A percentile compares a stretch with the other conserved stretches of the same genome.
phyloP scores from a whole-genome alignment of 2,888 invertebrate species.

The Malacosoma neustria region DNA sequence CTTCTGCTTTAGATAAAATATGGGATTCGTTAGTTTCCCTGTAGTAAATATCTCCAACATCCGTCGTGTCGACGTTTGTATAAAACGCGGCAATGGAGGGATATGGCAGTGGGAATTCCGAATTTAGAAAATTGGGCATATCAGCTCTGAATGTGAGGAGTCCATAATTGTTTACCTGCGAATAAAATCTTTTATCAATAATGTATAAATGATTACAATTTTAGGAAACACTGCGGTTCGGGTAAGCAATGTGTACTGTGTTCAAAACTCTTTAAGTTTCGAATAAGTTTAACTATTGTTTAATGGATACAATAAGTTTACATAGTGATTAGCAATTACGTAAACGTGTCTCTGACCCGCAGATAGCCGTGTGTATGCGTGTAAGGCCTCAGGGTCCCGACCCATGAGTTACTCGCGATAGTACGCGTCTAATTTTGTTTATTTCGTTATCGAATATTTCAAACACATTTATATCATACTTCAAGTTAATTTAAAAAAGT shows the following conservation, averaged over 20 bases:
- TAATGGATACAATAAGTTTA: background rate
- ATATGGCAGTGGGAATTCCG: slow-evolving; percentile 91
- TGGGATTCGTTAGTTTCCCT: slow-evolving; percentile 78
- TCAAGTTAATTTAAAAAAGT: no score
- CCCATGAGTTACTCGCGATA: slow-evolving; percentile 34
- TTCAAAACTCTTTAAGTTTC: no score
- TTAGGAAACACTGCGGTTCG: no score
- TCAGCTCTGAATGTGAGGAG: slow-evolving; percentile 92
- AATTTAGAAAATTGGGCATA: slow-evolving; percentile 88
- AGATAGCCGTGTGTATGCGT: slow-evolving; percentile 15
- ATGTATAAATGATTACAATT: no score
- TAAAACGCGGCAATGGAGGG: slow-evolving; percentile 94
- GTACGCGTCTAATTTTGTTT: slow-evolving; percentile 13
- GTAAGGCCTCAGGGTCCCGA: slow-evolving; percentile 34
- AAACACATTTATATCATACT: no score
- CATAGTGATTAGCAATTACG: slow-evolving; percentile 13
- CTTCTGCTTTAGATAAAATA: slow-evolving; percentile 79
- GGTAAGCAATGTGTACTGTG: no score
- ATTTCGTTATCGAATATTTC: slow-evolving; percentile 1
- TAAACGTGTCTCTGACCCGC: slow-evolving; percentile 28
- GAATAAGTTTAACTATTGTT: background rate
- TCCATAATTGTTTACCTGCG: slow-evolving; percentile 93
- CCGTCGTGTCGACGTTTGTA: slow-evolving; percentile 90
- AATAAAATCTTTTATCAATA: slow-evolving; percentile 3
- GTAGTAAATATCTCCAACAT: slow-evolving; percentile 83